Base-by-base conservation (phyloP, 2,113 vertebrate genomes). In the Oncorhynchus gorbuscha region DNA sequence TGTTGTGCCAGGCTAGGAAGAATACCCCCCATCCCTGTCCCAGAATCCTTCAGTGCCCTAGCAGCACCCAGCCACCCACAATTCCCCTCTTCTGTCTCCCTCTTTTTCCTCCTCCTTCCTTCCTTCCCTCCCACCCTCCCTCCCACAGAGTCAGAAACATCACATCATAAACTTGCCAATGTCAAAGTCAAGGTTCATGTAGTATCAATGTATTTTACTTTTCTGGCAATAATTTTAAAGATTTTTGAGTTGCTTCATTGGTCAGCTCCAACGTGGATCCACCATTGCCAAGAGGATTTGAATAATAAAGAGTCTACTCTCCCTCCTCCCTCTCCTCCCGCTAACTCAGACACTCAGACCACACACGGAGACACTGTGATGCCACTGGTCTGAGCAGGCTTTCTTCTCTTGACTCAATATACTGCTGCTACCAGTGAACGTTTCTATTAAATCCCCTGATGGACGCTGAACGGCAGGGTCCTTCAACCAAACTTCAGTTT, bases 1-100 rank as follows among this genome's bases (percentile, higher is more conserved):
- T 90, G 80, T 82, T 83, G 85, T 89, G 90, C 91, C 86, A 90
- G 84, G 81, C 73, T 82, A 73, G 79, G 84, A 86, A 84, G 49
- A 66, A 65, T 30, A 66, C 62, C 49, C 75, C n/a, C 11, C 65
- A 80, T 77, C 73, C 51, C 68, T 2, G 1, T 85, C 81, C 83
- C 81, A 84, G 74, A 85, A 89, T 84, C 65, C 84, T n/a, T 69
- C 71, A 71, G 76, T 67, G 70, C 24, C 28, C 11, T 22, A 64
- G 66, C 26, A 75, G 70, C 64, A 73, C 39, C 78, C 6, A 1
- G 62, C 20, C 22, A 12, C 76, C 55, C 28, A 8, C 9, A 16
- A 18, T 0, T 16, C 55, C 26, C 67, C 61, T 39, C 20, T n/a
- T 62, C 45, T 13, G 62, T 76, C 75, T 74, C 2, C 14, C 16